These are phyloP conservation scores for Drosophila rellima DNA, from an alignment of 2,888 invertebrate species.

Conservation along the genomic window DNA sequence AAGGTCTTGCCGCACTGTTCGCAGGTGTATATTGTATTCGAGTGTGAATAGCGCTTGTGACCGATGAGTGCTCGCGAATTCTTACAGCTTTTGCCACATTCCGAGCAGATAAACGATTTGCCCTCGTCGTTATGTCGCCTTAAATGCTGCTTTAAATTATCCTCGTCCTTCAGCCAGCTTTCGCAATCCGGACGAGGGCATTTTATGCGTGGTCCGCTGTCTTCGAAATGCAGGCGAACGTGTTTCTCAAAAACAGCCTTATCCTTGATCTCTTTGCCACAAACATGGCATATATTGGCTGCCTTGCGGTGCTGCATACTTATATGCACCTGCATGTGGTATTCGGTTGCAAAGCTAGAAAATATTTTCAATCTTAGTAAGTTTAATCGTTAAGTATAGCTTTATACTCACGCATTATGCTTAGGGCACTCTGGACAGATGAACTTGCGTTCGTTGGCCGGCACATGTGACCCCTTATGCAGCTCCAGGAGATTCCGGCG, in stretches of 20 bases:
- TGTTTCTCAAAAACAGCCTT: slow-evolving; percentile 84
- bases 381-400: not conserved
- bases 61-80: slow-evolving; percentile 84
- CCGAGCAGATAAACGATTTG: slow-evolving; percentile 75
- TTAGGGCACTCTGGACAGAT: slow-evolving; percentile 78
- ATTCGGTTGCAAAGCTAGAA: slow-evolving; percentile 83
- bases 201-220: slow-evolving; percentile 84
- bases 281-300: slow-evolving; percentile 84
- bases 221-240: slow-evolving; percentile 83
- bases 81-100: slow-evolving; percentile 83
- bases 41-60: slow-evolving; percentile 84
- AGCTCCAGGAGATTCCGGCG: slow-evolving; percentile 82
- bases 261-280: slow-evolving; percentile 85
- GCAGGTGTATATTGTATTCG: slow-evolving; percentile 79
- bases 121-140: slow-evolving; percentile 83
- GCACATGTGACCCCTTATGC: slow-evolving; percentile 83
- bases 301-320: slow-evolving; percentile 83
- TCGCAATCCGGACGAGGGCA: slow-evolving; percentile 84
- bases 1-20: slow-evolving; percentile 85
- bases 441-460: slow-evolving; percentile 77
- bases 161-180: slow-evolving; percentile 84
- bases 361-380: not conserved
- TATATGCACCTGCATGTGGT: slow-evolving; percentile 82
- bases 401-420: slow-evolving; percentile 70
- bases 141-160: slow-evolving; percentile 84